phyloP scores from a whole-genome alignment of 2,113 vertebrate species.

The Ctenodactylus gundi region DNA sequence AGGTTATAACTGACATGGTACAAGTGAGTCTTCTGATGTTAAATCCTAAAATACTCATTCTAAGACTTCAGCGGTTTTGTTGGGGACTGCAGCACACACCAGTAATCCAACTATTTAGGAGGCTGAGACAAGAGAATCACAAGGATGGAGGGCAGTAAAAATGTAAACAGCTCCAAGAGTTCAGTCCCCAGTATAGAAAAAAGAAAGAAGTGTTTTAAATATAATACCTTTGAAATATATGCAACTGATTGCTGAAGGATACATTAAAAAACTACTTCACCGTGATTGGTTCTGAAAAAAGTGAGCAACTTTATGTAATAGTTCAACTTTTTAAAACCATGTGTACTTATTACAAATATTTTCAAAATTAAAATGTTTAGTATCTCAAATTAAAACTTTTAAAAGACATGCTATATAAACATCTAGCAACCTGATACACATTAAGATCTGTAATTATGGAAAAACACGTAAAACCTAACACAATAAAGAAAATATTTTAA shows the following conservation, averaged over 20 bases:
- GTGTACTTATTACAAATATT: neutral
- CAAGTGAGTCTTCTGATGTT: neutral
- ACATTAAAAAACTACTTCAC: constrained; percentile 28
- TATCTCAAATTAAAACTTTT: constrained; percentile 34
- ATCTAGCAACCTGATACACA: neutral
- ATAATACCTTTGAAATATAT: neutral
- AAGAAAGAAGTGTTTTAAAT: neutral
- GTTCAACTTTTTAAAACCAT: constrained; percentile 22
- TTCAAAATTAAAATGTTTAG: constrained; percentile 50
- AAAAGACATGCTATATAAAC: constrained; percentile 37
- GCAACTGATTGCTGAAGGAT: constrained; percentile 34
- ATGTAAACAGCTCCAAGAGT: neutral
- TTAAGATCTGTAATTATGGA: neutral
- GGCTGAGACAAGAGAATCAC: neutral
- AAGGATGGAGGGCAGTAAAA: neutral
- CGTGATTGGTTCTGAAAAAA: neutral
- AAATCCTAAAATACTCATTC: constrained; percentile 37
- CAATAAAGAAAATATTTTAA: constrained; percentile 30
- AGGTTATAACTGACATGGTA: neutral
- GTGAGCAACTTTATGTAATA: neutral
- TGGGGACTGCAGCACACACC: neutral
- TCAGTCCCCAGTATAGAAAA: neutral
- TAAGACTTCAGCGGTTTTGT: constrained; percentile 32
- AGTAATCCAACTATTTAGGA: neutral
- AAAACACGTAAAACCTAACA: constrained; percentile 26